These are phyloP conservation scores for Cossypha caffra DNA, from an alignment of 2,797 vertebrate genomes.

Conservation along the genomic window DNA sequence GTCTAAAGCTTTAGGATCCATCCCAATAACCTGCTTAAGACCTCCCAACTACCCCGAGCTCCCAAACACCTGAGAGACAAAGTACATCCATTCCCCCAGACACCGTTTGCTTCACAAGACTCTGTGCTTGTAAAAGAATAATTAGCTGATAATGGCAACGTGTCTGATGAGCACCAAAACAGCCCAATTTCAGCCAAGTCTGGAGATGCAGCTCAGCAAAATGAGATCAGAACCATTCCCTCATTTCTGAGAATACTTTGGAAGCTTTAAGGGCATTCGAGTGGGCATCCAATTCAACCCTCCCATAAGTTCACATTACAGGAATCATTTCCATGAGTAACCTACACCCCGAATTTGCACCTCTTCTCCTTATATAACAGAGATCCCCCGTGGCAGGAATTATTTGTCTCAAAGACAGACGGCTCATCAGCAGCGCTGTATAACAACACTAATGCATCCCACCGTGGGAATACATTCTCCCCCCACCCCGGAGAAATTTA, in stretches of 20 bases:
- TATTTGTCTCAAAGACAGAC: neutral
- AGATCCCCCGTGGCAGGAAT: neutral
- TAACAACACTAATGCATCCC: neutral
- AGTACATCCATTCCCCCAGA: neutral
- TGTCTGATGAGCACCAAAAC: neutral
- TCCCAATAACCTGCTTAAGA: neutral
- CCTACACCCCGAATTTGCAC: neutral
- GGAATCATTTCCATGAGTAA: neutral
- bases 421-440: neutral
- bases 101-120: neutral
- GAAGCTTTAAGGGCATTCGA: neutral
- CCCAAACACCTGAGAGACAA: constrained; percentile 15
- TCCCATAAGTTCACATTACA: neutral
- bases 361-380: constrained; percentile 35
- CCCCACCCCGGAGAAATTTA: neutral
- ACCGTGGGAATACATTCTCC: neutral
- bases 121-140: neutral
- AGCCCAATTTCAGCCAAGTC: neutral
- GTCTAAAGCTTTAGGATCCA: neutral
- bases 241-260: neutral
- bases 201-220: neutral
- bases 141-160: neutral
- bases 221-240: neutral
- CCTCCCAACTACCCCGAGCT: neutral
- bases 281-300: neutral